A percentile compares a stretch with the other conserved stretches of the same genome.
Conservation (phyloP, 2,113 vertebrate genomes). For the Butastur rufipennis region DNA sequence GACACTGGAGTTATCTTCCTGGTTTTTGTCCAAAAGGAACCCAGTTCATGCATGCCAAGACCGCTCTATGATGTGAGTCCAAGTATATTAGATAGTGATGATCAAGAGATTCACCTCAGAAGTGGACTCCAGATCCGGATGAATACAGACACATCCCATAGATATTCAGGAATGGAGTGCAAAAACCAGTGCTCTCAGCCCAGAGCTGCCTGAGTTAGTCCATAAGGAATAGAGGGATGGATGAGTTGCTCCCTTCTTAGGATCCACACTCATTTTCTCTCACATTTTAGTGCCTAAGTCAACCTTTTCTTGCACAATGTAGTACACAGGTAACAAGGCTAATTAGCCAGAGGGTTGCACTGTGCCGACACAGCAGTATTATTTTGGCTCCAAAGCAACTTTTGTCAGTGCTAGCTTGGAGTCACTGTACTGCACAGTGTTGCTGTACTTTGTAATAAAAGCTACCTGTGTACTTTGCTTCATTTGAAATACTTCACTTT, state of each 20-base stretch:
- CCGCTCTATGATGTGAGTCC: not conserved
- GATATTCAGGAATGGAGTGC: not conserved
- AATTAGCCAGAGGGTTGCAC: not conserved
- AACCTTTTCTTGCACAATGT: not conserved
- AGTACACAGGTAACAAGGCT: not conserved
- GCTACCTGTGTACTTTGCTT: not conserved
- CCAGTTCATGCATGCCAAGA: not conserved
- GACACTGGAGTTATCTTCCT: not conserved
- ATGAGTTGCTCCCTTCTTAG: not conserved
- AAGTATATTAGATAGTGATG: not conserved
- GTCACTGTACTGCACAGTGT: not conserved
- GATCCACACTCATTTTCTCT: not conserved
- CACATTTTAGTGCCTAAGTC: not conserved
- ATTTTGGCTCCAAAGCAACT: not conserved
- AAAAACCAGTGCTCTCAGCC: not conserved
- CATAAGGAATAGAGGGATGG: not conserved
- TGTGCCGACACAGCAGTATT: not conserved
- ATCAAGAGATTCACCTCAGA: not conserved
- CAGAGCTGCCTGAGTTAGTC: not conserved
- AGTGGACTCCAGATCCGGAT: not conserved
- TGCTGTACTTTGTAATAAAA: not conserved
- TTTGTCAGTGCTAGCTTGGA: not conserved
- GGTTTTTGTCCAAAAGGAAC: not conserved
- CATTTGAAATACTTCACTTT: not conserved
- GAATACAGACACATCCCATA: not conserved